Evolutionary conservation across 2,888 invertebrate genomes (phyloP).

Genomic region (Julus scandinavius): DNA sequence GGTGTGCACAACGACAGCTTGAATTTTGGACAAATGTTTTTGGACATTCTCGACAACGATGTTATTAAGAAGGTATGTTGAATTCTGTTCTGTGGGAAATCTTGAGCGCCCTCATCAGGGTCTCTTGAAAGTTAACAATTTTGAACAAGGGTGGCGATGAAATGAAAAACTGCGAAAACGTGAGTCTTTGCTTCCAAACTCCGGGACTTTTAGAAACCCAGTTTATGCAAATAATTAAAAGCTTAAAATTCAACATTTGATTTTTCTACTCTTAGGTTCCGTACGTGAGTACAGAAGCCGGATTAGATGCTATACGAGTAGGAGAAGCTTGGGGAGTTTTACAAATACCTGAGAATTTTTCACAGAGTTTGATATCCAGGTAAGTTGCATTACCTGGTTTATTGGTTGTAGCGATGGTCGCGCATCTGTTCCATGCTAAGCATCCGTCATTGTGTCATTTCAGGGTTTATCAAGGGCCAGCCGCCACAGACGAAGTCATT

Average conservation of each 20-base stretch:
- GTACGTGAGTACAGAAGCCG: constrained; percentile 73
- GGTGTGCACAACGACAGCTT: constrained; percentile 52
- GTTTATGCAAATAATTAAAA: too few species aligned
- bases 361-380: constrained; percentile 57
- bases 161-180: too few species aligned
- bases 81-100: neutral
- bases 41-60: constrained; percentile 24
- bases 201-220: too few species aligned
- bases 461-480: constrained; percentile 80
- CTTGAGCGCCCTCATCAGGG: too few species aligned
- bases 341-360: constrained; percentile 56
- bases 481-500: constrained; percentile 86
- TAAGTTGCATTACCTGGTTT: constrained; percentile 7
- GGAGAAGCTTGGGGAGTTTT: constrained; percentile 68
- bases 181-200: too few species aligned
- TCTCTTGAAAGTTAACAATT: too few species aligned
- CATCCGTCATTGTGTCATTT: neutral
- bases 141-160: too few species aligned
- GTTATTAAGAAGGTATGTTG: constrained; percentile 13
- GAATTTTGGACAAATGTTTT: constrained; percentile 55
- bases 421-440: neutral
- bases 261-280: neutral
- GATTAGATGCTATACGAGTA: constrained; percentile 76
- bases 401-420: neutral
- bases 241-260: neutral